Conservation (phyloP, 2,888 invertebrate genomes). For the Thereva unica region DNA sequence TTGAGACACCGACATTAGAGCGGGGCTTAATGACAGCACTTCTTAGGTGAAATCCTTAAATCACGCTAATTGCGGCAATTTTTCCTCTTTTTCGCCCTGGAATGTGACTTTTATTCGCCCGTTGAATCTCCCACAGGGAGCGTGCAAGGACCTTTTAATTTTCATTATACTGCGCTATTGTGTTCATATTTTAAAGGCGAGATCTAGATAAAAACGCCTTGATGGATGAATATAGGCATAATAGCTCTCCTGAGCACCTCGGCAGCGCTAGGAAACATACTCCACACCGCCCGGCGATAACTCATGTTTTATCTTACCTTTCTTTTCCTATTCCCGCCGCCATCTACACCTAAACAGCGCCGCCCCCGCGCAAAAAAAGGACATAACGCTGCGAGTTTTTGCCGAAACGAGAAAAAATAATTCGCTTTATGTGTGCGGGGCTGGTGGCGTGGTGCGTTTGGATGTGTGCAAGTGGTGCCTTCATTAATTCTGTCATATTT, state of each 20-base stretch:
- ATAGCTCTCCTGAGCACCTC: constrained; percentile 16
- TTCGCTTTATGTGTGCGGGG: too few relatives aligned
- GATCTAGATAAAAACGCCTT: constrained; percentile 21
- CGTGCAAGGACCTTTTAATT: constrained; percentile 22
- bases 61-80: constrained; percentile 33
- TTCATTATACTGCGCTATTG: constrained; percentile 22
- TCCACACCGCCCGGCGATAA: too few relatives aligned
- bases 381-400: too few relatives aligned
- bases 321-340: too few relatives aligned
- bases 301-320: too few relatives aligned
- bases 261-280: too few relatives aligned
- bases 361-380: too few relatives aligned
- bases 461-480: too few relatives aligned
- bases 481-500: too few relatives aligned
- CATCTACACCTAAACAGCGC: too few relatives aligned
- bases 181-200: constrained; percentile 22
- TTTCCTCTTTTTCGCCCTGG: constrained; percentile 10
- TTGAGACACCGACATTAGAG: constrained; percentile 17
- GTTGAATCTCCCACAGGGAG: constrained; percentile 16
- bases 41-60: constrained; percentile 30
- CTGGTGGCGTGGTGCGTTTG: too few relatives aligned
- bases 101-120: constrained; percentile 14
- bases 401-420: too few relatives aligned
- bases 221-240: constrained; percentile 27
- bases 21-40: constrained; percentile 24